Conservation (phyloP, 2,888 invertebrate genomes). For the Nymphalis urticae region DNA sequence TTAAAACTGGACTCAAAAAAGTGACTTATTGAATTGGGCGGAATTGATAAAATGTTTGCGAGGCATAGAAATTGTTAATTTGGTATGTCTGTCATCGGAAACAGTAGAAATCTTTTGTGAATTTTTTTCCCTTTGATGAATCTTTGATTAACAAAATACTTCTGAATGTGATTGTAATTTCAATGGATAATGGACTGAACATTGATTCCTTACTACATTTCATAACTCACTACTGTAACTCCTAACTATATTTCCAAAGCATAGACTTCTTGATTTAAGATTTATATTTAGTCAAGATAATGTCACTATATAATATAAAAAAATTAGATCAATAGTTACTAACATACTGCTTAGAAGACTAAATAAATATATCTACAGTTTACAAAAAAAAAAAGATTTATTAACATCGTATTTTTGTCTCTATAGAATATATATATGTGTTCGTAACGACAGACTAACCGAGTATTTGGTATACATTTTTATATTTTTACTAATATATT, state of each 20-base stretch:
- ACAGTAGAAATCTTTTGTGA: neutral
- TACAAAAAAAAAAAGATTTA: neutral
- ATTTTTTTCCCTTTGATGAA: too few relatives aligned
- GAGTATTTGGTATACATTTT: slow-evolving; percentile 4
- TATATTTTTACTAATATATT: slow-evolving; percentile 1
- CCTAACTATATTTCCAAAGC: too few relatives aligned
- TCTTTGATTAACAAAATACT: too few relatives aligned
- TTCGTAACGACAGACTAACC: slow-evolving; percentile 3
- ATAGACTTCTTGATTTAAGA: too few relatives aligned
- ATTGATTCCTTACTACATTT: too few relatives aligned
- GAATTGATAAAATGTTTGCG: neutral
- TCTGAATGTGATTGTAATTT: too few relatives aligned
- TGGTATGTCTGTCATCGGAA: neutral
- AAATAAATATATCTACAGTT: slow-evolving; percentile 9
- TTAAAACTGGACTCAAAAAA: neutral
- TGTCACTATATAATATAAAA: too few relatives aligned
- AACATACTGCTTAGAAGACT: slow-evolving; percentile 2
- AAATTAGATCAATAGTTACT: neutral
- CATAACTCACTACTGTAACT: too few relatives aligned
- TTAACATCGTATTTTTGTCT: neutral
- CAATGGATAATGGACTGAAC: too few relatives aligned
- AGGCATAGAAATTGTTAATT: slow-evolving; percentile 3
- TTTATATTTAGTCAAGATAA: too few relatives aligned
- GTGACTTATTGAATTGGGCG: slow-evolving; percentile 8
- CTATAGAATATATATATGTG: slow-evolving; percentile 1